These are phyloP conservation scores for Chymomyza caudatula DNA, from an alignment of 2,888 invertebrate species.

Conservation along the genomic window DNA sequence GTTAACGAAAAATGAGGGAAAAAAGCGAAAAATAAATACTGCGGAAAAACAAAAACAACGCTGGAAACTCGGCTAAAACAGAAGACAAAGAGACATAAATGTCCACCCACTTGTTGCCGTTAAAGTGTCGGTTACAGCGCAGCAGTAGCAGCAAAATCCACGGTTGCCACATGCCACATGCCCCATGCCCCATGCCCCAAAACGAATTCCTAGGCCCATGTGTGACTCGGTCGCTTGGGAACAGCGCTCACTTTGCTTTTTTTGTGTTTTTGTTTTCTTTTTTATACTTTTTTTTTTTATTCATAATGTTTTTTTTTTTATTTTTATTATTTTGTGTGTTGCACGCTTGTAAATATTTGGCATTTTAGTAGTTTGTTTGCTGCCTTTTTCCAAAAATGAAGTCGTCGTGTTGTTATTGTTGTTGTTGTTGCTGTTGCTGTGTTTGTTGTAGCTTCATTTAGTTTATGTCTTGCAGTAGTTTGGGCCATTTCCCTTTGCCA, in stretches of 20 bases:
- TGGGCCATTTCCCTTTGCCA: constrained; percentile 22
- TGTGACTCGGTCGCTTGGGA: neutral
- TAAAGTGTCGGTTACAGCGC: constrained; percentile 66
- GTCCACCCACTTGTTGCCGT: constrained; percentile 71
- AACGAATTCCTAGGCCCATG: constrained; percentile 1
- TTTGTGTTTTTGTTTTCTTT: neutral
- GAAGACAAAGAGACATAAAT: constrained; percentile 69
- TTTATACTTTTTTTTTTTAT: neutral
- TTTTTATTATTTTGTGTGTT: neutral
- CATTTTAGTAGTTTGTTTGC: constrained; percentile 18
- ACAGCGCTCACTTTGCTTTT: constrained; percentile 2
- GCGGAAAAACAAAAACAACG: neutral
- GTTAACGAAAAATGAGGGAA: constrained; percentile 22
- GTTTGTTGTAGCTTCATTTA: constrained; percentile 7
- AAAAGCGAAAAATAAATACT: neutral
- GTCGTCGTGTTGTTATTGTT: constrained; percentile 38
- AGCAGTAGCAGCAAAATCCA: constrained; percentile 22
- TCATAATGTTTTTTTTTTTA: neutral
- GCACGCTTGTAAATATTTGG: constrained; percentile 39
- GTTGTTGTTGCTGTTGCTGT: constrained; percentile 3
- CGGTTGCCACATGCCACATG: constrained; percentile 40
- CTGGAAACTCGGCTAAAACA: constrained; percentile 29
- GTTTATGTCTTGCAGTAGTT: constrained; percentile 3
- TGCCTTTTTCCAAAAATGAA: constrained; percentile 20
- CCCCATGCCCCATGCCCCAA: constrained; percentile 24